Base-by-base conservation (phyloP, 2,797 vertebrate genomes). In the Gobio occitaniae region DNA sequence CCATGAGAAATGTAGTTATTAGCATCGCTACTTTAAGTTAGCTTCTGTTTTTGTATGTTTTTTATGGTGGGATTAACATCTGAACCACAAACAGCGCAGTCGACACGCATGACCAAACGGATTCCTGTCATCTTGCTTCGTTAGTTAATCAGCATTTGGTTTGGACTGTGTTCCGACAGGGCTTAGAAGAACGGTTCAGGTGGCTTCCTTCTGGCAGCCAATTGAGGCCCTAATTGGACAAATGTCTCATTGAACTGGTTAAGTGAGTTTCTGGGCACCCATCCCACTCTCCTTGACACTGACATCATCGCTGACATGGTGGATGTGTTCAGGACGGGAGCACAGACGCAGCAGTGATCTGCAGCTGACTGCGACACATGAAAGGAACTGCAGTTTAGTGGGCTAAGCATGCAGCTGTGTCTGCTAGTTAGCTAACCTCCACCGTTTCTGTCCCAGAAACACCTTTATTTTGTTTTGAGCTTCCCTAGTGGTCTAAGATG, bases 121-220 rank as follows among this genome's bases (percentile, higher is more conserved):
- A 91, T 91, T 91, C 68, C 86, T 88, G 85, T 91, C 88, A 90
- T 92, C 89, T 88, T 81, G 88, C 88, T 86, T 89, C 81, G 84
- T 83, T 87, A 88, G 83, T 86, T 91, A 92, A 94, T 94, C 84
- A 84, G 84, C 89, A 90, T 93, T 92, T 91, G 90, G 92, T 92
- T 93, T 88, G 86, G 89, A 92, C 87, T 68, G 86, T 59, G 52
- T 81, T 84, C 79, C 86, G 76, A 79, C 80, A 83, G 68, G 78
- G 89, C 89, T 93, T 92, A 44, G 92, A 93, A 91, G 90, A 84
- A 85, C 47, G 90, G 93, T 90, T 93, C 94, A 95, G 95, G 94
- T 95, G 94, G 81, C 68, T 50, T 70, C 86, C 80, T 84, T 66
- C 77, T 87, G 88, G 71, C 69, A 79, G 9, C 19, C 63, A 56